Conservation (phyloP, 2,888 invertebrate genomes). For the Drosophila suboccidentalis region DNA sequence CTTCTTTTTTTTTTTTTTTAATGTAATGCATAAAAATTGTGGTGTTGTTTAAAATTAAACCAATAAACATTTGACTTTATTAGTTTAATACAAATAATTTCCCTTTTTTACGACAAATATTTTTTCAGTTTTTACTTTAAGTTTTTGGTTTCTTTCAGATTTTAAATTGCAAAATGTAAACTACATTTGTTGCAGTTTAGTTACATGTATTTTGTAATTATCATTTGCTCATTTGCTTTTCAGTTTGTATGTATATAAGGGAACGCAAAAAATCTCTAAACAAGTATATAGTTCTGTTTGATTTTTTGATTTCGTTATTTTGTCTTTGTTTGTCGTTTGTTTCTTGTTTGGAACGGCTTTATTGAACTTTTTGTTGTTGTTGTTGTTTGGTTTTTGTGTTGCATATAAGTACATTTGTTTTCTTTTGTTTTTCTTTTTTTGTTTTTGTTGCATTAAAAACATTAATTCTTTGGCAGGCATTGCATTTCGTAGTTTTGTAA, state of each 20-base stretch:
- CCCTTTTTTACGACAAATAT: constrained; percentile 62
- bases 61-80: constrained; percentile 75
- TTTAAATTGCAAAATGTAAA: constrained; percentile 65
- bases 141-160: constrained; percentile 43
- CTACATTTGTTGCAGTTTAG: constrained; percentile 53
- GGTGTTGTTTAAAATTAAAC: constrained; percentile 72
- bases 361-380: constrained; percentile 74
- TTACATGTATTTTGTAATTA: constrained; percentile 42
- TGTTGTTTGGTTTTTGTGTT: constrained; percentile 65
- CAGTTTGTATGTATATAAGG: constrained; percentile 69
- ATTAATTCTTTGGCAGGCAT: constrained; percentile 83
- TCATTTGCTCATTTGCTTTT: constrained; percentile 26
- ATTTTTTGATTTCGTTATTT: constrained; percentile 49
- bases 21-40: constrained; percentile 76
- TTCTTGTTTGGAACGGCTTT: constrained; percentile 75
- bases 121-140: constrained; percentile 43
- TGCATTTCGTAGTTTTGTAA: constrained; percentile 84
- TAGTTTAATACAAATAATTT: constrained; percentile 75
- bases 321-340: constrained; percentile 62
- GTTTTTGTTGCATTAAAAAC: constrained; percentile 71
- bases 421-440: constrained; percentile 43
- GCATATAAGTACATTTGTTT: constrained; percentile 65
- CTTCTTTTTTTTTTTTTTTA: constrained; percentile 60
- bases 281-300: constrained; percentile 67
- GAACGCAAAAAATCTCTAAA: constrained; percentile 73